These are phyloP conservation scores for Picus viridis DNA, from an alignment of 2,797 vertebrate species.

Conservation along the genomic window DNA sequence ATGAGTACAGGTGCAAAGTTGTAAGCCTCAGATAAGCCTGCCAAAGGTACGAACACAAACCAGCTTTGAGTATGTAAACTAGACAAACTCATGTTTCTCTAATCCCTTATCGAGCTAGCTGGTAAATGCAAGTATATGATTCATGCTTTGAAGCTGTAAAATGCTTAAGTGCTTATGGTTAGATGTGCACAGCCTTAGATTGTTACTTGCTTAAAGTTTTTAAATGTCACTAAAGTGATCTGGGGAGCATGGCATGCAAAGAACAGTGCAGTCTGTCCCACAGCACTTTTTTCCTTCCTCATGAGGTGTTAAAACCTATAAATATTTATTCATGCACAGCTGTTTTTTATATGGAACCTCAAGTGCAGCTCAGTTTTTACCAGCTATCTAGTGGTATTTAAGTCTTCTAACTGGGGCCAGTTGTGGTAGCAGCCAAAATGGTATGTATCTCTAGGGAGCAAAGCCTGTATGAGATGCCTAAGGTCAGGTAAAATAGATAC, in stretches of 20 bases:
- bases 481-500: background rate
- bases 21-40: background rate
- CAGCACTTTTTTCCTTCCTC: background rate
- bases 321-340: background rate
- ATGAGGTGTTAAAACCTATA: background rate
- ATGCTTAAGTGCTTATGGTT: background rate
- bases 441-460: background rate
- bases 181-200: accelerated
- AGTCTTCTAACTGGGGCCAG: background rate
- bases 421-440: background rate
- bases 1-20: background rate
- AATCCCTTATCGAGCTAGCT: background rate
- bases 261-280: background rate
- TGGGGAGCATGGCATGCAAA: background rate
- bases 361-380: background rate
- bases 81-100: background rate
- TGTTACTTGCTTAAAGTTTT: background rate
- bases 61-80: background rate
- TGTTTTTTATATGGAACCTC: background rate
- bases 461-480: background rate
- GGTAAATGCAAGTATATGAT: background rate
- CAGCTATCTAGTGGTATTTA: background rate
- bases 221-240: background rate
- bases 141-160: background rate
- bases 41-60: background rate